Base-by-base conservation (phyloP, 1,140 invertebrate genomes). In the Zaprionus africanus region DNA sequence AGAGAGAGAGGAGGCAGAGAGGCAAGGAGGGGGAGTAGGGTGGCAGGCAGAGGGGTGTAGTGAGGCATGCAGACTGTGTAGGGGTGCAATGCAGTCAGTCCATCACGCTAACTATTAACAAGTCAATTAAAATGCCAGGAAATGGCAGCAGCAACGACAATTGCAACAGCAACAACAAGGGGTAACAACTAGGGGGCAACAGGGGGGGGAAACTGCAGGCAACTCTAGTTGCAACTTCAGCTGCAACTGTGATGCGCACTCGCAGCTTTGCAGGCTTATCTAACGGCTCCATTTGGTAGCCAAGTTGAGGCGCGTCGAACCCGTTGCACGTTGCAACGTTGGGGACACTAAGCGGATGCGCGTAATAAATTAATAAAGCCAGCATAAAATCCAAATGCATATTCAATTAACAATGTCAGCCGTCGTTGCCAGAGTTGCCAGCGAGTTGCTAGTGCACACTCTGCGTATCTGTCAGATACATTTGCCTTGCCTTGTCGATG, bases 301-400 rank as follows among this genome's bases (percentile, higher is more conserved):
- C 49, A 54, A 61, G 74, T 36, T 74, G 57, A 59, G 22, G 49
- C 36, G 13, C 12, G 17, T 11, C 31, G 54, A 51, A 61, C 57
- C 54, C 28, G 28, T 51, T 76, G 43, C 53, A 13, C 15, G 15
- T 12, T 41, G 28, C 28, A 31, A 31, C 28, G 28, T 31, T 34
- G 41, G 41, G 15, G 58, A 76, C 86, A 75, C 65, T 84, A 84
- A 91, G 88, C 88, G 88, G 88, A 91, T 91, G 88, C 78, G 88
- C 88, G 88, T 91, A 91, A 91, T 91, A 91, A 91, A 91, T 91
- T 88, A 91, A 91, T 91, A 88, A 84, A 87, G 83, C 76, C 88
- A 79, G 74, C 88, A 80, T 82, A 88, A 82, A 88, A 80, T 70
- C 81, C 90, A 84, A 88, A 82, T 46, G 76, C 88, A 88, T 88